These are phyloP conservation scores for Henicopernis longicauda DNA, from an alignment of 2,113 vertebrate genomes.

Conservation along the genomic window DNA sequence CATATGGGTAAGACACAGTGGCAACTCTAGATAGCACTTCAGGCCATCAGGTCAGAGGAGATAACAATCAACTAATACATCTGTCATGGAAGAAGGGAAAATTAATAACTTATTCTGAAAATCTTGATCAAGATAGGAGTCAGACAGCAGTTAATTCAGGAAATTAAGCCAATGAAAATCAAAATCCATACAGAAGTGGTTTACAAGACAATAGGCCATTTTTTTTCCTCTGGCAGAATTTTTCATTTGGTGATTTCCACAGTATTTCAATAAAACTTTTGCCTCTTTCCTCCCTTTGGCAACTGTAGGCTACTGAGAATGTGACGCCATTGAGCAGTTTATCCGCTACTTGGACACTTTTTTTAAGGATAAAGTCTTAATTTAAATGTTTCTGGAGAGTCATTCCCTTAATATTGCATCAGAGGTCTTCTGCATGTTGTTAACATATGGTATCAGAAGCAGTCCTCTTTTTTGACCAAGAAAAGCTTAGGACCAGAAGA, in stretches of 20 bases:
- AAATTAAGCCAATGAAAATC: neutral
- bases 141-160: neutral
- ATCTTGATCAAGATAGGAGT: neutral
- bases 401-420: neutral
- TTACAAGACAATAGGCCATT: neutral
- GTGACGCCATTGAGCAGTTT: neutral
- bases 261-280: neutral
- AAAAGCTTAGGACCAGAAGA: neutral
- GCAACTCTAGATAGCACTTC: neutral
- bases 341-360: neutral
- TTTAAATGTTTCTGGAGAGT: neutral
- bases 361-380: neutral
- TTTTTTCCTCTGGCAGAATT: neutral
- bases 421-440: neutral
- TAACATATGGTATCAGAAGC: neutral
- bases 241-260: neutral
- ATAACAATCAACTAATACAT: neutral
- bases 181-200: neutral
- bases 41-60: neutral
- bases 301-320: neutral
- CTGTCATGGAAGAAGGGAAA: neutral
- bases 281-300: neutral
- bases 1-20: neutral
- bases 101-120: neutral
- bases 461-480: neutral